Evolutionary conservation across 2,888 invertebrate genomes (phyloP).

Genomic region (Epicampocera succincta): DNA sequence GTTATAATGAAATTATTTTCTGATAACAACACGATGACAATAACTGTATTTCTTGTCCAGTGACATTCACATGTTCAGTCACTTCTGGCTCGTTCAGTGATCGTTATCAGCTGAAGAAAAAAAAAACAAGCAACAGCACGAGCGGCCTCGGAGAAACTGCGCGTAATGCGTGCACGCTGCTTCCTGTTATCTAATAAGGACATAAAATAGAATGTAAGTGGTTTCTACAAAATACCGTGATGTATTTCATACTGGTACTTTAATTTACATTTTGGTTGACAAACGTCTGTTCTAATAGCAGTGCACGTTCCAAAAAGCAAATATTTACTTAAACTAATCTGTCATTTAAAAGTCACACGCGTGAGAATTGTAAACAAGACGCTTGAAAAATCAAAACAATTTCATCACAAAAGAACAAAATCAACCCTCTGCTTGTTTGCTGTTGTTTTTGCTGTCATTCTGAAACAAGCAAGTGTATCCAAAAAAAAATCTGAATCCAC

Average conservation of each 20-base stretch:
- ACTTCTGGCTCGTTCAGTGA: conserved; percentile 5
- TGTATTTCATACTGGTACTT: conserved; percentile 59
- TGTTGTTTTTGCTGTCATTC: conserved; percentile 28
- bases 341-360: conserved; percentile 82
- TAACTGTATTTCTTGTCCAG: conserved; percentile 35
- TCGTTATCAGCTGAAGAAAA: conserved; percentile 38
- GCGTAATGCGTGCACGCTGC: conserved; percentile 70
- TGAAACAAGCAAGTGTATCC: conserved; percentile 45
- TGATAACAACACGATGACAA: conserved; percentile 52
- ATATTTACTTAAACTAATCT: conserved; percentile 81
- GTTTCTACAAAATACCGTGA: conserved; percentile 67
- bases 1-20: conserved; percentile 41
- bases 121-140: conserved; percentile 22
- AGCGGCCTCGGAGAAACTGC: conserved; percentile 50
- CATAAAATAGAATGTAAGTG: conserved; percentile 60
- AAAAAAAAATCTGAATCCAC: conserved; percentile 9
- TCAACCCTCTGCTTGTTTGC: conserved; percentile 11
- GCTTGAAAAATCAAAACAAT: conserved; percentile 70
- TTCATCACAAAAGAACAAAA: conserved; percentile 52
- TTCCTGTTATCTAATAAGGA: conserved; percentile 76
- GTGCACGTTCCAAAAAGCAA: conserved; percentile 76
- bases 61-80: conserved; percentile 29
- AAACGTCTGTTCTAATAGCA: conserved; percentile 49
- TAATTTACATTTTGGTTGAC: conserved; percentile 39
- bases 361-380: conserved; percentile 81